Evolutionary conservation across 2,113 vertebrate species (phyloP), one percentile per base, ranked within the genome.

Genomic region (Cygnus buccinator): DNA sequence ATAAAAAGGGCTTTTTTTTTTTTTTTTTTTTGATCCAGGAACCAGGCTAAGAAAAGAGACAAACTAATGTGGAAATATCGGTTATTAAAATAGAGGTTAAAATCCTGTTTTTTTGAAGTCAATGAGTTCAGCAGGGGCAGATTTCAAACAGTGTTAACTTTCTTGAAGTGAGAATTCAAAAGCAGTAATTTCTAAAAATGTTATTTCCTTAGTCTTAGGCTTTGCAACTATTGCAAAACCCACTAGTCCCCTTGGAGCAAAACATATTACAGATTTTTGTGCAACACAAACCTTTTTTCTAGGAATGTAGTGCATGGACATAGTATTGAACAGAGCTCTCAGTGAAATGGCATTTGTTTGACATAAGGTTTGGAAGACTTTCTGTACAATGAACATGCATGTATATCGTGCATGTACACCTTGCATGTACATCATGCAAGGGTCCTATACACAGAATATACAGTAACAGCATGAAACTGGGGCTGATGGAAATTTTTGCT

Each of bases 371-470:
- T 8, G 13, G 26, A 71, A 76, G 25, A 54, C 57, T 70, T 77
- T 3, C 10, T 44, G 41, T 84, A n/a, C 20, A 28, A 57, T 7
- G 3, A 48, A 11, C 12, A 81, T 48, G 20, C 46, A 48, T 11
- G 43, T 20, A 1, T 4, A 37, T 15, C 57, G 13, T 2, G 3
- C 5, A 29, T 10, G 39, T 39, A 39, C 39, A 39, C 39, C 39
- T 11, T 10, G 46, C 46, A 21, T 48, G 43, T 20, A 1, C 4
- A 37, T 15, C 57, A 14, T 2, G 3, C 5, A 29, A 39, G 1
- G 3, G 1, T 9, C 6, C 15, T 4, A 15, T 85, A 46, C 6
- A 11, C 0, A 14, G 35, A 52, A 13, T 8, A n/a, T 43, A 57
- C 88, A 65, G 7, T 14, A 68, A 73, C 29, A 22, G 3, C 19